Percentiles rank a stretch among this genome's conserved stretches.
phyloP scores from a whole-genome alignment of 2,888 invertebrate genomes.

The Xestia xanthographa region DNA sequence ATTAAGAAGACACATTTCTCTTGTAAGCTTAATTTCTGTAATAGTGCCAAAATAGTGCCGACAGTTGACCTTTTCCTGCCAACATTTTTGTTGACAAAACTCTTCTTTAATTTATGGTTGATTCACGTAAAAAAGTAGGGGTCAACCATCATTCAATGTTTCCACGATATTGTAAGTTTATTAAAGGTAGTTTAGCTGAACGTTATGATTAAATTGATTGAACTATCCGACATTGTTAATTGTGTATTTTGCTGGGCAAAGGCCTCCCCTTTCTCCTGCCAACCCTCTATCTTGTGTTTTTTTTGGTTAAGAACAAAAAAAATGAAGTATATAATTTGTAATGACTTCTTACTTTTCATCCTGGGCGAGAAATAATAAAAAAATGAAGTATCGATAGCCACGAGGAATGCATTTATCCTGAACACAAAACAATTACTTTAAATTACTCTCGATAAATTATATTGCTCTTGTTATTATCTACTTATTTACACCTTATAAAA shows the following conservation, averaged over 20 bases:
- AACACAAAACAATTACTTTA: slow-evolving; percentile 3
- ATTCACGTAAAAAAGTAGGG: too few species aligned
- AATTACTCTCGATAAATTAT: background rate
- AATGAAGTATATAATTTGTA: too few species aligned
- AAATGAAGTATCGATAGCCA: background rate
- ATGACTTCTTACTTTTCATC: background rate
- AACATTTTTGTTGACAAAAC: background rate
- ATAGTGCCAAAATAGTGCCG: background rate
- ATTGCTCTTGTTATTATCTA: background rate
- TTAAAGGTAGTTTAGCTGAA: too few species aligned
- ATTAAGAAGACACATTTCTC: background rate
- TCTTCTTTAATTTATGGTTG: background rate
- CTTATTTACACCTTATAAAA: background rate
- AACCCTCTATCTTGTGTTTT: too few species aligned
- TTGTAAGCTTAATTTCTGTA: background rate
- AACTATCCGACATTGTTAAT: background rate
- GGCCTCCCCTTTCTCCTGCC: too few species aligned
- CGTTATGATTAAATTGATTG: too few species aligned
- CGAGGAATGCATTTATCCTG: background rate
- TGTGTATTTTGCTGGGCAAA: background rate
- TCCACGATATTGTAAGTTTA: background rate
- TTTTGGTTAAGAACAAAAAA: too few species aligned
- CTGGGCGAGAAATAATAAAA: background rate
- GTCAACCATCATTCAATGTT: background rate
- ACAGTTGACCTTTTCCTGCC: background rate